phyloP scores from a whole-genome alignment of 1,140 invertebrate species.

The Chironomus tepperi region DNA sequence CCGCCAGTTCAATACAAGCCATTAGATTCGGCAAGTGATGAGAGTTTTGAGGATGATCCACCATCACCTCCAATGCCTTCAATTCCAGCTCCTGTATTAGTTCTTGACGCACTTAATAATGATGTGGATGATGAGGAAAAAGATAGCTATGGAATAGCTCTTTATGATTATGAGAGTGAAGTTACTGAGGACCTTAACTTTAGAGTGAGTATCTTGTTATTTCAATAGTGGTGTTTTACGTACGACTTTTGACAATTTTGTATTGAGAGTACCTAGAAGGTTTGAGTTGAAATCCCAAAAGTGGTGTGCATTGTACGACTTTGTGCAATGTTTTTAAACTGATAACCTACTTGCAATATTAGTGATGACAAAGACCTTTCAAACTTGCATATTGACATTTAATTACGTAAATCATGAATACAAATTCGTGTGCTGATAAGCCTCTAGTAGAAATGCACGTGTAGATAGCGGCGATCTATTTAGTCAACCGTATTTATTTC shows the following conservation, averaged over 20 bases:
- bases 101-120: conserved; percentile 32
- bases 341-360: background rate
- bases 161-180: conserved; percentile 61
- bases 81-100: conserved; percentile 52
- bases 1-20: background rate
- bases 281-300: too few species aligned
- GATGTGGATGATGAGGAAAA: conserved; percentile 35
- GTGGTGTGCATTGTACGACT: conserved; percentile 25
- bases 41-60: conserved; percentile 21
- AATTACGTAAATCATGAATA: too few species aligned
- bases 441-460: too few species aligned
- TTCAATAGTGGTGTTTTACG: background rate
- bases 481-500: too few species aligned
- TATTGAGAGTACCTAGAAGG: background rate
- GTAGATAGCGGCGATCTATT: too few species aligned
- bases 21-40: background rate
- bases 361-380: too few species aligned
- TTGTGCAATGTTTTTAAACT: conserved; percentile 26
- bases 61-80: conserved; percentile 68
- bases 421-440: too few species aligned
- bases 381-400: too few species aligned
- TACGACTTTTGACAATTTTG: background rate
- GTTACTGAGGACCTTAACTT: conserved; percentile 64
- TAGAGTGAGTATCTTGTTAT: conserved; percentile 46
- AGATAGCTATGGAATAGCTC: conserved; percentile 57